phyloP scores from a whole-genome alignment of 2,888 invertebrate species.

The Ligdia adustata region DNA sequence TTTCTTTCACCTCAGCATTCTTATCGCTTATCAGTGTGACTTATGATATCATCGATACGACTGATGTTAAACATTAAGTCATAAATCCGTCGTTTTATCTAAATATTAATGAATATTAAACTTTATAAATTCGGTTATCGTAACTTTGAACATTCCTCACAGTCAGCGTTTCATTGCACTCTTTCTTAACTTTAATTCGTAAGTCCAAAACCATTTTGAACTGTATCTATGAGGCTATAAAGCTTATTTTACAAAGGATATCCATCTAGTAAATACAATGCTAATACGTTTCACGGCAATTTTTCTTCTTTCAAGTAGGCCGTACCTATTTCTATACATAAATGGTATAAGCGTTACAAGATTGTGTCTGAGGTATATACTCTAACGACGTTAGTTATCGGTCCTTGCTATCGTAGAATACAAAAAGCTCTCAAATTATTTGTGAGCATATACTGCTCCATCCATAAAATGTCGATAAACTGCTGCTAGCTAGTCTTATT shows the following conservation, averaged over 20 bases:
- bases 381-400: constrained; percentile 9
- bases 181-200: constrained; percentile 14
- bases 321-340: no score
- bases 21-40: constrained; percentile 23
- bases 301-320: no score
- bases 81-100: constrained; percentile 10
- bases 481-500: no score
- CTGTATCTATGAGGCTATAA: background rate
- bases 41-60: constrained; percentile 10
- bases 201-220: background rate
- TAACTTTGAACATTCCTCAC: constrained; percentile 2
- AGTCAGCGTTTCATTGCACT: constrained; percentile 9
- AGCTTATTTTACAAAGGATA: constrained; percentile 5
- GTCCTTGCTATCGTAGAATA: constrained; percentile 16
- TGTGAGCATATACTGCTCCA: no score
- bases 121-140: constrained; percentile 1
- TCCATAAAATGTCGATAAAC: no score
- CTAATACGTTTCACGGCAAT: constrained; percentile 11
- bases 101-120: no score
- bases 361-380: no score
- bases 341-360: no score
- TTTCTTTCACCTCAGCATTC: constrained; percentile 33
- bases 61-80: constrained; percentile 1
- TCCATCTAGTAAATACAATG: constrained; percentile 8
- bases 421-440: constrained; percentile 15